phyloP scores from a whole-genome alignment of 2,113 vertebrate species.

The Apteryx owenii region DNA sequence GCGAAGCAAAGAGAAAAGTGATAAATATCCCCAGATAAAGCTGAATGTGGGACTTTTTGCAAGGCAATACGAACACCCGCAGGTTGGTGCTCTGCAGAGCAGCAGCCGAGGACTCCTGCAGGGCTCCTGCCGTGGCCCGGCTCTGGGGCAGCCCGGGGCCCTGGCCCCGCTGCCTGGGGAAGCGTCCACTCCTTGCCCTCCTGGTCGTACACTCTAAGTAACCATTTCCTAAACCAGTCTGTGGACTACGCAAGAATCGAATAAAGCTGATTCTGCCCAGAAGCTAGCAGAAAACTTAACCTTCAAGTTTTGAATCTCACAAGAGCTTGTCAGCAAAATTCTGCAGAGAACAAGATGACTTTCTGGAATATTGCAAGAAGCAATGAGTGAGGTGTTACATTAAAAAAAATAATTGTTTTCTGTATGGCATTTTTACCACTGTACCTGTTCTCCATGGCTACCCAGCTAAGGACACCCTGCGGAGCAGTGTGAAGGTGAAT shows the following conservation, averaged over 20 bases:
- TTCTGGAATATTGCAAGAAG: not conserved
- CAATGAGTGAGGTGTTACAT: not conserved
- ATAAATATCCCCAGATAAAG: not conserved
- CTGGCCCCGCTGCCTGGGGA: not conserved
- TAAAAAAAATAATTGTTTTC: not conserved
- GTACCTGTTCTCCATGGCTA: not conserved
- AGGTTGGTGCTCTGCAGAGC: not conserved
- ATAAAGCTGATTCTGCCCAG: not conserved
- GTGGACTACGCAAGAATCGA: rapidly evolving
- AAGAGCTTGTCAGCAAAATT: not conserved
- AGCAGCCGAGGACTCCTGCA: not conserved
- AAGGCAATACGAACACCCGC: no score
- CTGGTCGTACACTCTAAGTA: not conserved
- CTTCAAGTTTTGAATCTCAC: not conserved
- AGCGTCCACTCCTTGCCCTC: not conserved
- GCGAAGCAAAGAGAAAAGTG: not conserved
- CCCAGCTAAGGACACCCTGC: not conserved
- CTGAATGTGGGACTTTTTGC: no score
- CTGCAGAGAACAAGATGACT: not conserved
- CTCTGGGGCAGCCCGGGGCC: not conserved
- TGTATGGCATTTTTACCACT: not conserved
- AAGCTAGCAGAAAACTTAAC: not conserved
- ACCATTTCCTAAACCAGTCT: not conserved
- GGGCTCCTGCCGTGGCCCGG: no score
- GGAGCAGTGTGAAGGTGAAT: not conserved